These are phyloP conservation scores for Oncopeltus fasciatus DNA, from an alignment of 1,140 invertebrate genomes.

Conservation along the genomic window DNA sequence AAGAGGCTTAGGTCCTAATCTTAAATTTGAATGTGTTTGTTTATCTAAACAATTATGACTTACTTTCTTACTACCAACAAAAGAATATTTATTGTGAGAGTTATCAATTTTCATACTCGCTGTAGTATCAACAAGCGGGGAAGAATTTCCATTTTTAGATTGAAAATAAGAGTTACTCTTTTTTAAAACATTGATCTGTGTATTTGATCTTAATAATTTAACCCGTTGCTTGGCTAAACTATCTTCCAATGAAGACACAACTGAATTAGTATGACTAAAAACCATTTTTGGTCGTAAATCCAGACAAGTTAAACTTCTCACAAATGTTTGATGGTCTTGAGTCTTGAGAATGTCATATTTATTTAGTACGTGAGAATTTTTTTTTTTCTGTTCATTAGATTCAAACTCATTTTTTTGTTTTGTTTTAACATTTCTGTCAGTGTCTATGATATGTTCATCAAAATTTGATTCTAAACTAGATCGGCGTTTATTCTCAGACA, in stretches of 20 bases:
- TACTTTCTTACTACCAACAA: neutral
- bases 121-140: neutral
- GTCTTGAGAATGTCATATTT: constrained; percentile 10
- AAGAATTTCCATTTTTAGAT: neutral
- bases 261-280: neutral
- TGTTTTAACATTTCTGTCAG: neutral
- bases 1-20: neutral
- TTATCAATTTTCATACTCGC: neutral
- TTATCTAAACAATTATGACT: neutral
- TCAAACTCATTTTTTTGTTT: neutral
- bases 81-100: neutral
- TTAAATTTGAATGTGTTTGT: no score
- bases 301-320: constrained; percentile 11
- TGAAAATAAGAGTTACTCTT: neutral
- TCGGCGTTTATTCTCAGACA: constrained; percentile 9
- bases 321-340: constrained; percentile 4
- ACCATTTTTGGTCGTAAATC: constrained; percentile 12
- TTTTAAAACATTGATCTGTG: constrained; percentile 13
- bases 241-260: neutral
- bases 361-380: neutral
- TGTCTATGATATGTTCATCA: constrained; percentile 2
- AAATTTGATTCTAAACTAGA: constrained; percentile 21
- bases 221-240: neutral
- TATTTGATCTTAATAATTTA: constrained; percentile 14
- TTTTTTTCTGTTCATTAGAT: neutral